Conservation (phyloP, 2,797 vertebrate genomes). For the Eremophila alpestris region DNA sequence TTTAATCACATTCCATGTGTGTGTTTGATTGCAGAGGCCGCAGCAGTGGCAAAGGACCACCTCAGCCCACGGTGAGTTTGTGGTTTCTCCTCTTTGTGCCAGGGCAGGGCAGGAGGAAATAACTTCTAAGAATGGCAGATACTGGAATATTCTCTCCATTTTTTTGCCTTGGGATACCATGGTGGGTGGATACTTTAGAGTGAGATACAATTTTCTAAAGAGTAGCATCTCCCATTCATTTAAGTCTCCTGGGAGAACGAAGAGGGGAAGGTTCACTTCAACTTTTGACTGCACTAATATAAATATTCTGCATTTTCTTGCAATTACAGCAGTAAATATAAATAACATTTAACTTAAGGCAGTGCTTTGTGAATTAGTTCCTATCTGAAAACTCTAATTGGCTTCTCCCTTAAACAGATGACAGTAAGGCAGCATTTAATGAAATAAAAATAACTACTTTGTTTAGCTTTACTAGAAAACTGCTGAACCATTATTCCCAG, state of each 20-base stretch:
- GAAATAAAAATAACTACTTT: not conserved
- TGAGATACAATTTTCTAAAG: not conserved
- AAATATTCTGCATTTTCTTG: constrained; percentile 6
- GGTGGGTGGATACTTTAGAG: not conserved
- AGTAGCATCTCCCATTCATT: not conserved
- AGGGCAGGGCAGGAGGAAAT: not conserved
- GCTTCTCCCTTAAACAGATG: not conserved
- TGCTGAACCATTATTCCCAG: not conserved
- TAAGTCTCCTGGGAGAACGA: not conserved
- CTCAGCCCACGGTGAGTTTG: constrained; percentile 88
- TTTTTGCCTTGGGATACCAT: not conserved
- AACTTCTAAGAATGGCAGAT: not conserved
- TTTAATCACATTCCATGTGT: not conserved
- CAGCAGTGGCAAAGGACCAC: constrained; percentile 92
- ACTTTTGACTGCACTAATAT: not conserved
- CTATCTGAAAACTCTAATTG: not conserved
- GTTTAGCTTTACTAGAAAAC: not conserved
- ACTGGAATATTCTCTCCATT: not conserved
- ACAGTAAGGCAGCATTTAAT: not conserved
- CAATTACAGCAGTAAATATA: not conserved
- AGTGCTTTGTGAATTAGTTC: not conserved
- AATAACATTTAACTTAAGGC: not conserved
- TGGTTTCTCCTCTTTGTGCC: not conserved
- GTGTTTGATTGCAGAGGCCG: constrained; percentile 86
- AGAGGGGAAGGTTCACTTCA: not conserved